Evolutionary conservation across 2,797 vertebrate genomes (phyloP).

Genomic region (Centropyge bicolor): DNA sequence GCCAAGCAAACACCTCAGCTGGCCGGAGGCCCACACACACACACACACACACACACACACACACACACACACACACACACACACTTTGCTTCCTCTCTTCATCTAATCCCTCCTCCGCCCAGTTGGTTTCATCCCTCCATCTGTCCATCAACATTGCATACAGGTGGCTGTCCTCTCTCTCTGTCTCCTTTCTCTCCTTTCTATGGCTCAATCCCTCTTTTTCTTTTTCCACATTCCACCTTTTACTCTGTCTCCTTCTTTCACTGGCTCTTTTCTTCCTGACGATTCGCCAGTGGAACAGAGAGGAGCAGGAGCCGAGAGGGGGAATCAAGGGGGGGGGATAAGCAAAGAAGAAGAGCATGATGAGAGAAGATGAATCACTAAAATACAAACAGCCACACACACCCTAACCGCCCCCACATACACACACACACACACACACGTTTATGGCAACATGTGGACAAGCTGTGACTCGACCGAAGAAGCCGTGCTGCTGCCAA

Average conservation of each 20-base stretch:
- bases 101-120: conserved; percentile 77
- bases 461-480: conserved; percentile 60
- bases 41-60: conserved; percentile 49
- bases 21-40: conserved; percentile 64
- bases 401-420: conserved; percentile 25
- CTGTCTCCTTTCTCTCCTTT: not conserved
- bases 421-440: conserved; percentile 34
- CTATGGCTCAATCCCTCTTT: conserved; percentile 15
- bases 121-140: conserved; percentile 78
- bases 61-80: conserved; percentile 11
- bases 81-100: conserved; percentile 70
- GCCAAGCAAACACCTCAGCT: conserved; percentile 80
- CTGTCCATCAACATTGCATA: conserved; percentile 77
- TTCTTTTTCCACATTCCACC: conserved; percentile 26
- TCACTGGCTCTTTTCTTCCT: conserved; percentile 18
- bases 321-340: not conserved
- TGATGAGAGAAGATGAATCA: conserved; percentile 43
- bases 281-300: conserved; percentile 21
- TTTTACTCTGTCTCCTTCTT: conserved; percentile 9
- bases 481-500: conserved; percentile 49
- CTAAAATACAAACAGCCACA: conserved; percentile 44
- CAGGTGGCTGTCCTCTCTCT: conserved; percentile 71
- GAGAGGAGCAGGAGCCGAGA: not conserved
- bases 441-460: conserved; percentile 43
- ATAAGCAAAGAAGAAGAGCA: conserved; percentile 22